phyloP scores from a whole-genome alignment of 2,888 invertebrate species.

The Notodonta dromedarius region DNA sequence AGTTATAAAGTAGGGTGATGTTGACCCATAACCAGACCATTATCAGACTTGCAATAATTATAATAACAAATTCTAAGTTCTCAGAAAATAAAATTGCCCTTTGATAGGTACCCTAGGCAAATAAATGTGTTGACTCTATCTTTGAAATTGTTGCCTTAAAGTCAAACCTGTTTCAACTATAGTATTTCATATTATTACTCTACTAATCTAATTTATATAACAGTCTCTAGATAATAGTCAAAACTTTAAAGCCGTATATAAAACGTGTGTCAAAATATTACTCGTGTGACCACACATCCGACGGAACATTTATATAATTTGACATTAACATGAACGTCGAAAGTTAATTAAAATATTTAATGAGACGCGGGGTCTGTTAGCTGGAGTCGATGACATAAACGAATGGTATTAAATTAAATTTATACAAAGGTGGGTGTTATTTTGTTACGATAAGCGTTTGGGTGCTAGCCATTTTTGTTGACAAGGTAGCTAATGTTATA shows the following conservation, averaged over 20 bases:
- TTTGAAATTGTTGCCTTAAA: not conserved
- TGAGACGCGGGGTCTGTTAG: constrained; percentile 69
- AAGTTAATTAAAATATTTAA: constrained; percentile 82
- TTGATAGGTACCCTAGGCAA: not conserved
- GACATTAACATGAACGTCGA: constrained; percentile 66
- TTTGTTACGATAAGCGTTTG: constrained; percentile 51
- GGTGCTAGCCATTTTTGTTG: constrained; percentile 21
- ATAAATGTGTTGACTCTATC: not conserved
- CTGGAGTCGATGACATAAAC: constrained; percentile 73
- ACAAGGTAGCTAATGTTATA: not conserved
- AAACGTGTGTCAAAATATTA: constrained; percentile 51
- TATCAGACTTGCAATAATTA: no score
- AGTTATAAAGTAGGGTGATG: no score
- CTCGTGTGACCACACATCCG: constrained; percentile 50
- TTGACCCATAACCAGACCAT: no score
- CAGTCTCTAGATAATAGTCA: constrained; percentile 15
- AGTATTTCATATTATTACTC: constrained; percentile 5
- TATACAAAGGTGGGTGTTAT: constrained; percentile 68
- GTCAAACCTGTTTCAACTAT: not conserved
- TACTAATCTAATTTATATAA: constrained; percentile 9
- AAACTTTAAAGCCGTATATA: constrained; percentile 34
- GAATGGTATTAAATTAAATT: constrained; percentile 78
- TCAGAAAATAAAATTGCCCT: no score
- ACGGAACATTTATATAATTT: constrained; percentile 62
- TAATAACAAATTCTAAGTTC: no score